Evolutionary conservation across 2,888 invertebrate genomes (phyloP).

Genomic region (Pseudolycoriella hygida): DNA sequence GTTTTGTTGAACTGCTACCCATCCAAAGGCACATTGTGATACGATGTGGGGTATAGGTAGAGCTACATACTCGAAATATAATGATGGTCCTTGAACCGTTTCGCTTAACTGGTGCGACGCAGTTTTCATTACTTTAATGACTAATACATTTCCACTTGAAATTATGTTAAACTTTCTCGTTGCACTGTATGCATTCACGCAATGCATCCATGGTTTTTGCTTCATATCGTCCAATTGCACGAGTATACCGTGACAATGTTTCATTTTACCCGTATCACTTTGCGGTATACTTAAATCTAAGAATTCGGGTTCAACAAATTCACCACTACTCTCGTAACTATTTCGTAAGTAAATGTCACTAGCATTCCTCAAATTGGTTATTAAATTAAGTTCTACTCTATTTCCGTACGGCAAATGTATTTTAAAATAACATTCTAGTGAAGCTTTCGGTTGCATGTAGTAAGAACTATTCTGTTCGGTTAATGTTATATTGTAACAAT

Average conservation of each 20-base stretch:
- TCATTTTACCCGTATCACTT: neutral
- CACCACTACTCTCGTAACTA: conserved; percentile 6
- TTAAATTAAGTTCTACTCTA: conserved; percentile 40
- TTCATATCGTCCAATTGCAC: conserved; percentile 5
- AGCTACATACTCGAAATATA: conserved; percentile 45
- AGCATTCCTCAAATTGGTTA: conserved; percentile 13
- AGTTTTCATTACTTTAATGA: conserved; percentile 9
- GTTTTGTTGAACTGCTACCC: conserved; percentile 47
- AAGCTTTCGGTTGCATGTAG: conserved; percentile 39
- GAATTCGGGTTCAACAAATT: conserved; percentile 12
- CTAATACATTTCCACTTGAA: conserved; percentile 18
- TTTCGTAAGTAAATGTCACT: neutral
- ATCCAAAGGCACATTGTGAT: conserved; percentile 50
- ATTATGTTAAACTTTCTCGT: conserved; percentile 16
- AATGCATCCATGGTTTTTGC: conserved; percentile 4
- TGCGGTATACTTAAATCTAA: conserved; percentile 6
- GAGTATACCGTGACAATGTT: conserved; percentile 5
- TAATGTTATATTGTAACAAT: conserved; percentile 51
- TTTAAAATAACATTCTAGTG: conserved; percentile 45
- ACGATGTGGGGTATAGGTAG: conserved; percentile 41
- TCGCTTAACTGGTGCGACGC: conserved; percentile 8
- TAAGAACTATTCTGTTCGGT: conserved; percentile 45
- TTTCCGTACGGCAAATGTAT: conserved; percentile 55
- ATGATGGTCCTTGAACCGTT: conserved; percentile 29
- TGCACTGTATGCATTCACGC: conserved; percentile 4